Base-by-base conservation (phyloP, 2,797 vertebrate species). In the Potorous gilbertii region DNA sequence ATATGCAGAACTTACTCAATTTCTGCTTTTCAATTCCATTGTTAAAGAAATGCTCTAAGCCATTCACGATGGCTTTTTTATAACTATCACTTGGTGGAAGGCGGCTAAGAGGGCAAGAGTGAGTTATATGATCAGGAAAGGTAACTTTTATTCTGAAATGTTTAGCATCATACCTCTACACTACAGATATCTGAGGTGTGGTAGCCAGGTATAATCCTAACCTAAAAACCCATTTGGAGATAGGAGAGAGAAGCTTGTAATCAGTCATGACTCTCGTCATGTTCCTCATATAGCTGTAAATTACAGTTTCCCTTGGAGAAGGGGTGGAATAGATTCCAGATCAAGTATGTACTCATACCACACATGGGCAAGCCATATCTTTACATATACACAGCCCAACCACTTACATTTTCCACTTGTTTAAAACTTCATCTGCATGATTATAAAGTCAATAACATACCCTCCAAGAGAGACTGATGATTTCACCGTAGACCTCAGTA, bases 401-500 rank as follows among this genome's bases (percentile, higher is more conserved):
- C 40, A 50, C 40, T 87, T 46, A 27, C 40, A 87, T 87, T 87
- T 46, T 50, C 9, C 27, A 27, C 54, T 52, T 90, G 16, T n/a
- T 52, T 3, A 93, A 74, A 34, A 4, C 54, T 14, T 90, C 28
- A 2, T n/a, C 46, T 21, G 31, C 57, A 92, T 94, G 54, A 94
- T 34, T 90, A 97, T 29, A 10, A 62, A 56, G 54, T 28, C 50
- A 92, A 94, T 14, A 56, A 98, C 99, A 97, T 99, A 99, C 99
- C 99, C 99, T 98, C 99, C 99, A 0, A 99, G 98, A 90, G 99
- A 99, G 98, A 99, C 99, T 0, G 99, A 99, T n/a, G 99, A 99
- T 98, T 99, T 99, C 97, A 99, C 99, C 91, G 99, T 99, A 98
- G 99, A 99, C 97, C 99, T 99, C 99, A 99, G 98, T 94, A 99